Conservation (phyloP, 2,888 invertebrate genomes). For the Apotomis betuletana region DNA sequence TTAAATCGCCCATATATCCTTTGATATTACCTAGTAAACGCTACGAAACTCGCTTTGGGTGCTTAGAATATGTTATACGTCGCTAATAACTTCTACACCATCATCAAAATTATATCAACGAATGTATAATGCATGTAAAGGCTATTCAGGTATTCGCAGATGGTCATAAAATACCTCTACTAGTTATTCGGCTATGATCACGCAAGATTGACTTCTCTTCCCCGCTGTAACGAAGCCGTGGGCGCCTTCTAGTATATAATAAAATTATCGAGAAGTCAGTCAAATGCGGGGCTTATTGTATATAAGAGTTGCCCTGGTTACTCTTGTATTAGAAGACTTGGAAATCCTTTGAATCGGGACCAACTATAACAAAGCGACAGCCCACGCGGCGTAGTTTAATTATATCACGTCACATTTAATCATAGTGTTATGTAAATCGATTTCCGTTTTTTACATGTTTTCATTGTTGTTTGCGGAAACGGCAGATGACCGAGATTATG, state of each 20-base stretch:
- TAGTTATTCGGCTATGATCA: too few relatives aligned
- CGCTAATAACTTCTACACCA: too few relatives aligned
- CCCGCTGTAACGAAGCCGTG: too few relatives aligned
- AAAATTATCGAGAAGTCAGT: not conserved
- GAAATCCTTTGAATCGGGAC: not conserved
- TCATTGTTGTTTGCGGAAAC: constrained; percentile 21
- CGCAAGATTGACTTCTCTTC: too few relatives aligned
- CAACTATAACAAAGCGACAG: not conserved
- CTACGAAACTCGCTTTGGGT: not conserved
- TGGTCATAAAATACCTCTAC: too few relatives aligned
- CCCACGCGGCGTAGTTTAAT: constrained; percentile 14
- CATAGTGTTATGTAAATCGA: constrained; percentile 21
- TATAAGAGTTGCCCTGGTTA: not conserved
- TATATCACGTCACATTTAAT: constrained; percentile 14
- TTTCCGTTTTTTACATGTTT: constrained; percentile 28
- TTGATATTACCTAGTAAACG: constrained; percentile 3
- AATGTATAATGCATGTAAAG: too few relatives aligned
- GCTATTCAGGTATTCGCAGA: too few relatives aligned
- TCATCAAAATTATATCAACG: too few relatives aligned
- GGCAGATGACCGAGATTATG: constrained; percentile 12
- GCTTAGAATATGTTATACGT: not conserved
- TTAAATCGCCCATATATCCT: not conserved
- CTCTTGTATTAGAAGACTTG: not conserved
- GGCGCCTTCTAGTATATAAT: not conserved
- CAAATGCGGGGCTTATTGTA: not conserved